phyloP scores from a whole-genome alignment of 2,888 invertebrate species.

The Thera britannica region DNA sequence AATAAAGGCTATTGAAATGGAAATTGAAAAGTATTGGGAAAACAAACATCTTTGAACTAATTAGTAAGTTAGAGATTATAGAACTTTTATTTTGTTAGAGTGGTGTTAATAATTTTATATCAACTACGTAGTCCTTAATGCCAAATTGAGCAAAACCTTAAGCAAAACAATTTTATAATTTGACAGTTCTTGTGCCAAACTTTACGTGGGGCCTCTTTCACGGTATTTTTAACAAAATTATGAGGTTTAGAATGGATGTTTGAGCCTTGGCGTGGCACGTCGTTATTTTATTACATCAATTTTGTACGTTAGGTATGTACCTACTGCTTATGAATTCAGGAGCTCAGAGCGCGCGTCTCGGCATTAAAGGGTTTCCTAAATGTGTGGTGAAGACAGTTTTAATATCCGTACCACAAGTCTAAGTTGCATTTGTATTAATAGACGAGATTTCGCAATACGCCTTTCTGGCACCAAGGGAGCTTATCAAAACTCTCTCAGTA shows the following conservation, averaged over 20 bases:
- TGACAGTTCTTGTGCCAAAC: not conserved
- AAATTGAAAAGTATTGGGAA: too few species aligned
- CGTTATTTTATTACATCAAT: slow-evolving; percentile 11
- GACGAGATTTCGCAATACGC: too few species aligned
- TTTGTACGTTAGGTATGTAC: not conserved
- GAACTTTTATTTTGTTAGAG: too few species aligned
- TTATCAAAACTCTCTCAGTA: too few species aligned
- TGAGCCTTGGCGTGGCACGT: not conserved
- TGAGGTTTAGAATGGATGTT: slow-evolving; percentile 4
- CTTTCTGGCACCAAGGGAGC: too few species aligned
- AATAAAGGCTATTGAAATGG: too few species aligned
- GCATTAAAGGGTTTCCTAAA: slow-evolving; percentile 7
- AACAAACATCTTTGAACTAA: too few species aligned
- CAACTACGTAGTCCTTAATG: too few species aligned
- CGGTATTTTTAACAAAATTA: not conserved
- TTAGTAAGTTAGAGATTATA: too few species aligned
- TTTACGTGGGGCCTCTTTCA: not conserved
- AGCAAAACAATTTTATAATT: not conserved
- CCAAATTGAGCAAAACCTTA: not conserved
- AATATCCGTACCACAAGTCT: not conserved
- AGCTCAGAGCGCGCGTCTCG: not conserved
- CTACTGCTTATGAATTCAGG: slow-evolving; percentile 9
- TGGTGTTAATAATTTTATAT: too few species aligned
- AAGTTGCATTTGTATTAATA: too few species aligned
- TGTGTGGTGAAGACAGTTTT: slow-evolving; percentile 1